These are phyloP conservation scores for Coenobita brevimanus DNA, from an alignment of 1,140 invertebrate genomes.

Conservation along the genomic window DNA sequence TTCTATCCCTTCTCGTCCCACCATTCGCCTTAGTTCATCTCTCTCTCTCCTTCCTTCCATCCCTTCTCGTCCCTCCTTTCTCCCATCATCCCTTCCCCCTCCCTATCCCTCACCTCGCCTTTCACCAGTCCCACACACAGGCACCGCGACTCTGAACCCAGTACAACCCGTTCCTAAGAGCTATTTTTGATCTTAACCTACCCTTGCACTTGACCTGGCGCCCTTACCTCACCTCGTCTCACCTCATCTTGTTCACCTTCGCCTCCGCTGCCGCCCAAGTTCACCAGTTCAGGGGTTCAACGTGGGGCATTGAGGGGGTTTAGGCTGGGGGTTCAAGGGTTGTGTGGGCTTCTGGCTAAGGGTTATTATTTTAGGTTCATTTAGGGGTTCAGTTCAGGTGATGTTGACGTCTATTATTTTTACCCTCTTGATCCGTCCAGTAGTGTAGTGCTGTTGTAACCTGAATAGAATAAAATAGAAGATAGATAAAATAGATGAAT, in stretches of 20 bases:
- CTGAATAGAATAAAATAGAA: neutral
- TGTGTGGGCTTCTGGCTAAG: too few species aligned
- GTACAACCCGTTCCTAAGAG: neutral
- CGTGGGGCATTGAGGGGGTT: too few species aligned
- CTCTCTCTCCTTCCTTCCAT: neutral
- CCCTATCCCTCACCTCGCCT: neutral
- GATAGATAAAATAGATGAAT: neutral
- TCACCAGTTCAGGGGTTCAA: too few species aligned
- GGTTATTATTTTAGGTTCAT: too few species aligned
- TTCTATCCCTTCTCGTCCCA: neutral
- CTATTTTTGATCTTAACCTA: too few species aligned
- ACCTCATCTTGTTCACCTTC: too few species aligned
- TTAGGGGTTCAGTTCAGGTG: too few species aligned
- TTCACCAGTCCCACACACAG: neutral
- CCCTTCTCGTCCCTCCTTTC: neutral
- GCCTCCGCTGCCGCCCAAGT: too few species aligned
- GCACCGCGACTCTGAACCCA: neutral
- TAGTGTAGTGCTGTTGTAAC: neutral
- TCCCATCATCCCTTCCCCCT: neutral
- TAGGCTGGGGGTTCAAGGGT: too few species aligned
- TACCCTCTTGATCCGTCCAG: too few species aligned
- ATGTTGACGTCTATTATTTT: too few species aligned
- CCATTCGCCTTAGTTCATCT: neutral
- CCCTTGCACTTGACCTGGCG: too few species aligned
- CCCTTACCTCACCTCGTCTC: neutral